Evolutionary conservation across 1,140 invertebrate genomes (phyloP), one percentile per base, ranked within the genome.

Genomic region (Drosophila malerkotliana): DNA sequence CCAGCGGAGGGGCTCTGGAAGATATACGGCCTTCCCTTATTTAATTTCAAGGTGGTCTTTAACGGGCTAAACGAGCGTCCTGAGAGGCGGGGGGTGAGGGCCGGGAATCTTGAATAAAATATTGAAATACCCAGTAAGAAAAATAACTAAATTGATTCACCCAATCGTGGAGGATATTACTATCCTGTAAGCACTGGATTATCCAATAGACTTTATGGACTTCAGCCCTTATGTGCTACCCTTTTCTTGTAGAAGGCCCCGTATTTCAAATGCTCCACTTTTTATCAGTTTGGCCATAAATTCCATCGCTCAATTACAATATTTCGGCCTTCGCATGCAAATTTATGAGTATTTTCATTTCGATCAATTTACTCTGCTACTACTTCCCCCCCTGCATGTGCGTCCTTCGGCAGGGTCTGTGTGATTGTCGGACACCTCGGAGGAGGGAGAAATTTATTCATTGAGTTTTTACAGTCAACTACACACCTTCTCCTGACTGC

Each of bases 381-480:
- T 73, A 84, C 69, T 80, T 54, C 30, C 30, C 9, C 24, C 32
- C 37, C 21, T 3, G 8, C 32, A 75, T 76, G 54, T 72, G 45
- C 60, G 37, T 48, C 55, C 32, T 18, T 18, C 18, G 18, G 1
- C 18, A 18, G 58, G 48, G 51, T 7, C 6, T 18, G 44, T 47
- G 15, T 47, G 44, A 10, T 32, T 58, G 57, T 56, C 67, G 66
- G 63, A 62, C 55, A 83, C 61, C 69, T 73, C 44, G 53, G 49
- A 54, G 53, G 45, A 56, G 51, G 51, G 56, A 81, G 87, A 87
- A 87, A 87, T 87, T 87, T 87, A 87, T 87, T 87, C 82, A 87
- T 87, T 87, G 82, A 87, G 82, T 87, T 87, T 87, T 87, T 88
- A 87, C 82, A 87, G 82, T 88, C 83, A 88, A 87, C 82, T 87